Evolutionary conservation across 1,140 invertebrate species (phyloP).

Genomic region (Archivesica marissinica): DNA sequence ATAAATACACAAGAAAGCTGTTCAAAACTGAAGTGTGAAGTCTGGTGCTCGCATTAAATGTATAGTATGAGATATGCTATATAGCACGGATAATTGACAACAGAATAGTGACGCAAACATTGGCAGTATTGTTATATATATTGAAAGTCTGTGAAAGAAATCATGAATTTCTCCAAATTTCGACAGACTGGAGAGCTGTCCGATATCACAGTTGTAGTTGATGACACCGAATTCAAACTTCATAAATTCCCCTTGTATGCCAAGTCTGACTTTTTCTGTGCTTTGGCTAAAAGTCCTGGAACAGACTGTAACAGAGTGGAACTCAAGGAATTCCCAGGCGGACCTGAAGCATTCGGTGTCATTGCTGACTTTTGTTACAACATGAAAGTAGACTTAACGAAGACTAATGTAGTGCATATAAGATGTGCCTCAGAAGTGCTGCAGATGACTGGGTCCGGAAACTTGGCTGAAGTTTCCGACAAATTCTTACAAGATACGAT

Average conservation of each 20-base stretch:
- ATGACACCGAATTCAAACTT: conserved; percentile 75
- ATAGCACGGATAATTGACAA: too few relatives aligned
- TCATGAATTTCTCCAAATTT: conserved; percentile 83
- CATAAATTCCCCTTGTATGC: conserved; percentile 82
- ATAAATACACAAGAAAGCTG: too few relatives aligned
- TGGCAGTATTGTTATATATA: too few relatives aligned
- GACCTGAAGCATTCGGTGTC: conserved; percentile 77
- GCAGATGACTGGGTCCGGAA: conserved; percentile 79
- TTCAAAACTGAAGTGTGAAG: too few relatives aligned
- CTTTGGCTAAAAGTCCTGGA: conserved; percentile 67
- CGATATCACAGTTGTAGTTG: conserved; percentile 78
- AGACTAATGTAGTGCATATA: conserved; percentile 79
- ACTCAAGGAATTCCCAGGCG: conserved; percentile 80
- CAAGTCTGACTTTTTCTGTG: conserved; percentile 81
- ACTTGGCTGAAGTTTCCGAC: conserved; percentile 79
- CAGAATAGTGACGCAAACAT: too few relatives aligned
- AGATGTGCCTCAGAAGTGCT: conserved; percentile 80
- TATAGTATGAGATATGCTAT: too few relatives aligned
- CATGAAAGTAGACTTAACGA: conserved; percentile 78
- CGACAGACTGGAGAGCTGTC: conserved; percentile 80
- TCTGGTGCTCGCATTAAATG: too few relatives aligned
- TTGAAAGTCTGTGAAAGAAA: background rate
- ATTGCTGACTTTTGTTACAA: conserved; percentile 83
- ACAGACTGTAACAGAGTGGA: conserved; percentile 70
- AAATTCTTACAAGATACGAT: conserved; percentile 80